Percentiles rank a stretch among this genome's conserved stretches.
phyloP scores from a whole-genome alignment of 2,888 invertebrate species.

The Chalcis sispes region DNA sequence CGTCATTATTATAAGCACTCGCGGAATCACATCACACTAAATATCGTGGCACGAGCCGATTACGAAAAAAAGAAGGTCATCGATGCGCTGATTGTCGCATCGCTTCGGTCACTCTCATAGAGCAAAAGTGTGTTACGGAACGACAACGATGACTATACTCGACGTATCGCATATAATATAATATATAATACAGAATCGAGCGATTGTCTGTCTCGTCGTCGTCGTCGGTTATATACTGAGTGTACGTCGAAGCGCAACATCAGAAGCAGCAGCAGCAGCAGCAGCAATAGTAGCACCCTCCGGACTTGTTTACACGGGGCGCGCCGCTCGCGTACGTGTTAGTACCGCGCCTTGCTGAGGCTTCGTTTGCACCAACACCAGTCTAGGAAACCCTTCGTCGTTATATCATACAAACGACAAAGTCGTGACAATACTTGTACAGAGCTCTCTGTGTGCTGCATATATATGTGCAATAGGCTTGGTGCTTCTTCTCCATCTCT shows the following conservation, averaged over 20 bases:
- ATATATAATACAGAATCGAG: too few species aligned
- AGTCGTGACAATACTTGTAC: conserved; percentile 24
- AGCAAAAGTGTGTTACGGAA: too few species aligned
- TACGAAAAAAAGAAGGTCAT: too few species aligned
- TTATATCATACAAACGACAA: not conserved
- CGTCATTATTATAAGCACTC: too few species aligned
- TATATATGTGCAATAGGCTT: not conserved
- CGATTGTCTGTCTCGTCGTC: conserved; percentile 17
- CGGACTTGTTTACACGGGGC: conserved; percentile 25
- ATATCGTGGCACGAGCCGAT: too few species aligned
- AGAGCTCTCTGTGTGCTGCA: not conserved
- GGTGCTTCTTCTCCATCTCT: too few species aligned
- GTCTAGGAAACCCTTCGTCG: conserved; percentile 32
- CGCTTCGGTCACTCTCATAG: too few species aligned
- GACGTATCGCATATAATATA: too few species aligned
- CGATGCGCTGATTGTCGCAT: too few species aligned
- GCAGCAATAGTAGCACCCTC: not conserved
- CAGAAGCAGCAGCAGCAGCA: not conserved
- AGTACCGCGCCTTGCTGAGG: conserved; percentile 32
- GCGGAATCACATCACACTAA: too few species aligned
- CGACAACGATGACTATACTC: too few species aligned
- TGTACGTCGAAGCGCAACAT: not conserved
- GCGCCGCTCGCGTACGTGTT: too few species aligned
- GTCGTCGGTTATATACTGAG: conserved; percentile 33
- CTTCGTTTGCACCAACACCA: conserved; percentile 28